Percentiles rank a stretch among this genome's conserved stretches.
phyloP scores from a whole-genome alignment of 2,113 vertebrate species.

The Poeciliopsis turrubarensis region DNA sequence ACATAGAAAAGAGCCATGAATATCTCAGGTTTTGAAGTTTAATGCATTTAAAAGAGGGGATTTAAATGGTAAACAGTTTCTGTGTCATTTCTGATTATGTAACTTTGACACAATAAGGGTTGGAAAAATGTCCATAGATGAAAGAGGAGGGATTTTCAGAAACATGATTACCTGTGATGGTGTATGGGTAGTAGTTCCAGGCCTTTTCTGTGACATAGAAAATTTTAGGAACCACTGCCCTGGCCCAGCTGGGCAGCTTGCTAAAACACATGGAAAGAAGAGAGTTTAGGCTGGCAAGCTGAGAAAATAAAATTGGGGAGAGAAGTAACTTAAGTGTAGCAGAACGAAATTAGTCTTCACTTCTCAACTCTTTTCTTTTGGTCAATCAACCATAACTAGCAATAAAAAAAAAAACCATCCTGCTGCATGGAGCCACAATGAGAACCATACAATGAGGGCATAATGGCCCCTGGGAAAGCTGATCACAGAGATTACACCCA shows the following conservation, averaged over 20 bases:
- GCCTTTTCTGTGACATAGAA: slow-evolving; percentile 96
- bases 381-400: slow-evolving; percentile 5
- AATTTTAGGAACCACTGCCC: slow-evolving; percentile 93
- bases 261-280: slow-evolving; percentile 76
- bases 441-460: slow-evolving; percentile 20
- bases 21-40: no score
- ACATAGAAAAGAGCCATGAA: no score
- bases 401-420: slow-evolving; percentile 42
- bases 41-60: no score
- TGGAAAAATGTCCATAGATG: neutral
- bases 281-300: slow-evolving; percentile 2
- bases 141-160: neutral
- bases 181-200: slow-evolving; percentile 96
- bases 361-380: slow-evolving; percentile 16
- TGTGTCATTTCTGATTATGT: neutral
- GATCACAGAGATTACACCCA: slow-evolving; percentile 53
- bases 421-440: slow-evolving; percentile 33
- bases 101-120: neutral
- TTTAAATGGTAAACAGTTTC: neutral
- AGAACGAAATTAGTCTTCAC: neutral
- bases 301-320: neutral
- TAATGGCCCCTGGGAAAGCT: slow-evolving; percentile 33
- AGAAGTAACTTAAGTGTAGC: slow-evolving; percentile 7
- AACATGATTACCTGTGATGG: slow-evolving; percentile 65
- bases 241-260: slow-evolving; percentile 94